Conservation (phyloP, 2,888 invertebrate species). For the Dynastes tityus region DNA sequence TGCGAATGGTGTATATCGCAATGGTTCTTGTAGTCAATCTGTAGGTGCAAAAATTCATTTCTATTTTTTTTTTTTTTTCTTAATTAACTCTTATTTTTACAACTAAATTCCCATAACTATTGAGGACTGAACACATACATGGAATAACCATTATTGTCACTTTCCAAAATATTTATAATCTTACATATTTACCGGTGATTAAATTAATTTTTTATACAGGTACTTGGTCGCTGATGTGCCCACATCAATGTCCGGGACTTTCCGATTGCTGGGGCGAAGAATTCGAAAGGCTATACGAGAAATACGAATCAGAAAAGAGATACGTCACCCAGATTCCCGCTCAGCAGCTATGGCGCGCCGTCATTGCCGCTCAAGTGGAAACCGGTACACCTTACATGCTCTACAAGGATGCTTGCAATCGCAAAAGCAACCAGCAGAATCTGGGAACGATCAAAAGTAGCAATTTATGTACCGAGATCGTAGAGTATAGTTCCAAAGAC, state of each 20-base stretch:
- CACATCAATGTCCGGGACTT: conserved; percentile 92
- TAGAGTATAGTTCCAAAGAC: conserved; percentile 93
- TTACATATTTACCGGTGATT: too few relatives aligned
- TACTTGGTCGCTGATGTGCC: conserved; percentile 98
- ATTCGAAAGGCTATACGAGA: conserved; percentile 90
- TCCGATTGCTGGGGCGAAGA: conserved; percentile 95
- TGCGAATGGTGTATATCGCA: too few relatives aligned
- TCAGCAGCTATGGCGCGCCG: conserved; percentile 93
- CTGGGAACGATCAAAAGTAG: conserved; percentile 98
- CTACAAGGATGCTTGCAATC: conserved; percentile 96
- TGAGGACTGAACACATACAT: too few relatives aligned
- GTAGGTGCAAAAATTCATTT: too few relatives aligned
- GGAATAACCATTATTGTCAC: too few relatives aligned
- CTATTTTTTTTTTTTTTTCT: too few relatives aligned
- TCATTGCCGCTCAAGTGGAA: conserved; percentile 96
- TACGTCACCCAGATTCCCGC: conserved; percentile 82
- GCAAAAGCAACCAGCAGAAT: conserved; percentile 98
- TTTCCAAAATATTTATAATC: too few relatives aligned
- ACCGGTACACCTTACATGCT: conserved; percentile 99
- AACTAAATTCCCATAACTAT: too few relatives aligned
- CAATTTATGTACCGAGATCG: conserved; percentile 98
- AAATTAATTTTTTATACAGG: not conserved
- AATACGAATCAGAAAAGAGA: conserved; percentile 87
- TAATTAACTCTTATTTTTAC: too few relatives aligned
- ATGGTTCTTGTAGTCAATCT: too few relatives aligned